phyloP scores from a whole-genome alignment of 2,888 invertebrate species.

The Machimus atricapillus region DNA sequence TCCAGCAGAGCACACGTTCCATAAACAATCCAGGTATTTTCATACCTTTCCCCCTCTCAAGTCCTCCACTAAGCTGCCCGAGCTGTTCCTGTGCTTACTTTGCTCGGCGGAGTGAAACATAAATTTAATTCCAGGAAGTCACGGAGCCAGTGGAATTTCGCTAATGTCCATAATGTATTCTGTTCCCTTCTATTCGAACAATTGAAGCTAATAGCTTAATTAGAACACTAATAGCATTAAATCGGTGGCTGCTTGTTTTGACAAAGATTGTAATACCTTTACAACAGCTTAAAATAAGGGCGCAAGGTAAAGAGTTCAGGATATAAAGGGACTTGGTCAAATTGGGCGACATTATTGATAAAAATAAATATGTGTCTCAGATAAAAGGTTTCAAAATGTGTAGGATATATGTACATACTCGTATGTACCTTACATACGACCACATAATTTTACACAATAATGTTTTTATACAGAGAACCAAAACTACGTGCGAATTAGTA shows the following conservation, averaged over 20 bases:
- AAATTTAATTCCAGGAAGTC: not conserved
- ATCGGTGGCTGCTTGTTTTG: not conserved
- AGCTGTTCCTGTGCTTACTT: not conserved
- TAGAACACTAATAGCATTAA: not conserved
- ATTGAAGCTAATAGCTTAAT: not conserved
- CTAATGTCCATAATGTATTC: not conserved
- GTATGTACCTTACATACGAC: too few species aligned
- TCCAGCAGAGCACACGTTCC: not conserved
- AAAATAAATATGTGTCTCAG: not conserved
- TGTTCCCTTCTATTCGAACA: not conserved
- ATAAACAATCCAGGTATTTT: not conserved
- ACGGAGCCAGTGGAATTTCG: not conserved
- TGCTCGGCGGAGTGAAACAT: not conserved
- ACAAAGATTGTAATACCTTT: not conserved
- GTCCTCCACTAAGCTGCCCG: not conserved
- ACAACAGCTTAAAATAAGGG: not conserved
- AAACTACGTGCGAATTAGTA: too few species aligned
- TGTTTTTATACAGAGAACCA: too few species aligned
- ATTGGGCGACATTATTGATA: not conserved
- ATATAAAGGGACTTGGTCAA: not conserved
- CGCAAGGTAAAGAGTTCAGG: not conserved
- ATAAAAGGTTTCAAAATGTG: too few species aligned
- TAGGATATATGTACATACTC: too few species aligned
- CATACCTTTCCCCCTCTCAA: not conserved
- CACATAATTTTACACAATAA: too few species aligned